Evolutionary conservation across 2,113 vertebrate species (phyloP).

Genomic region (Nerophis ophidion): DNA sequence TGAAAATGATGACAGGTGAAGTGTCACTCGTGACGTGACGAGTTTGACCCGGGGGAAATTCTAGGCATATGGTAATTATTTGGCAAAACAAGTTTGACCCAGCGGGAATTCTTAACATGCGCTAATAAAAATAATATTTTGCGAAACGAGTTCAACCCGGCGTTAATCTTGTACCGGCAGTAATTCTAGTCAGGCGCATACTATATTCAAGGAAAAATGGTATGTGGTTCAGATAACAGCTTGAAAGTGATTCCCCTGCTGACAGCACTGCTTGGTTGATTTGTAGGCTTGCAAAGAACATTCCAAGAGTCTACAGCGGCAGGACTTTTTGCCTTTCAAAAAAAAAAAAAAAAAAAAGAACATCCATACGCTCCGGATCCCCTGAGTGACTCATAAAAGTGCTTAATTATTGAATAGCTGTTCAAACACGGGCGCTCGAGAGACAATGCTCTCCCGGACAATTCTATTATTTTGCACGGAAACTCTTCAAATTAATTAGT

Average conservation of each 20-base stretch:
- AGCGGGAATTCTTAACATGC: no score
- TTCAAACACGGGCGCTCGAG: conserved; percentile 38
- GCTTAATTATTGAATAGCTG: conserved; percentile 30
- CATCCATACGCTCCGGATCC: conserved; percentile 3
- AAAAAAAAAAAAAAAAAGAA: neutral
- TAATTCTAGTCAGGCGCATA: no score
- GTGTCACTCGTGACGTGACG: no score
- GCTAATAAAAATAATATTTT: no score
- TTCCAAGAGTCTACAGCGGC: neutral
- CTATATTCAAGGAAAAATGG: no score
- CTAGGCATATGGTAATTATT: no score
- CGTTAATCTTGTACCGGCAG: no score
- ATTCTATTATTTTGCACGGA: conserved; percentile 48
- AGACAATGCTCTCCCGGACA: conserved; percentile 29
- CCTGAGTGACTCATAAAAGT: conserved; percentile 16
- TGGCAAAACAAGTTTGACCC: no score
- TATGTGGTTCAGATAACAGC: neutral
- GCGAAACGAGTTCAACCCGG: no score
- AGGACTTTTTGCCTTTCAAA: neutral
- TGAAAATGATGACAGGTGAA: no score
- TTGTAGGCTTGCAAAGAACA: neutral
- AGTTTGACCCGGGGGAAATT: no score
- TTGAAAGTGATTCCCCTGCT: neutral
- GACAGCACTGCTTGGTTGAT: no score
- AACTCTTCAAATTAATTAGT: conserved; percentile 58